Base-by-base conservation (phyloP, 2,888 invertebrate species). In the Altica lythri region DNA sequence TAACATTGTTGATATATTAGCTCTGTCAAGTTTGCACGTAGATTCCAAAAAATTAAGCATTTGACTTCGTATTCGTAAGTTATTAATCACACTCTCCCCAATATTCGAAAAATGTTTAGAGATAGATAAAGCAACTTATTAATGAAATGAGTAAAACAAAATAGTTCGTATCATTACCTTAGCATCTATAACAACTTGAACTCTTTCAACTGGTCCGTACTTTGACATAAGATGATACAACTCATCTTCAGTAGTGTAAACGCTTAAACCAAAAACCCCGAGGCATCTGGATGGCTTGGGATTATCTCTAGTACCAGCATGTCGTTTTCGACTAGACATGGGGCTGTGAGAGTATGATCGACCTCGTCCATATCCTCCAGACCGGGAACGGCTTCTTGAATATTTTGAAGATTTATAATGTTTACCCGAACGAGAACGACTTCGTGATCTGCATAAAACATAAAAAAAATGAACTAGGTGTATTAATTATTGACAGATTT, bases 141-240 rank as follows among this genome's bases (percentile, higher is more conserved):
- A n/a, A n/a, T n/a, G n/a, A n/a, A n/a, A n/a, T n/a, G n/a, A n/a
- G n/a, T n/a, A n/a, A n/a, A n/a, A n/a, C n/a, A n/a, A n/a, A n/a
- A n/a, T n/a, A n/a, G n/a, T n/a, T n/a, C n/a, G n/a, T n/a, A n/a
- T n/a, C n/a, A n/a, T 77, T 76, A 90, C 91, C 86, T 95, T 95
- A 38, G 94, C 94, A 78, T 98, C 97, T 69, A 95, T 92, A 46
- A 98, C 95, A 60, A 98, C 88, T 79, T 95, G 92, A 16, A 93
- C 89, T 72, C 92, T 87, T 72, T 96, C 94, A 22, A 98, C 88
- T 0, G 89, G 88, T 1, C 97, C 97, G 74, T 87, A 97, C 74
- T 94, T 92, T 37, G 87, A 86, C 78, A 98, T 96, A 62, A 96
- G 90, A 68, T 95, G 91, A 71, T 90, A 87, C 32, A 98, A 83